A percentile compares a stretch with the other conserved stretches of the same genome.
phyloP scores from a whole-genome alignment of 92 coral and sea anemone genomes.

The Phenganax subtilis region DNA sequence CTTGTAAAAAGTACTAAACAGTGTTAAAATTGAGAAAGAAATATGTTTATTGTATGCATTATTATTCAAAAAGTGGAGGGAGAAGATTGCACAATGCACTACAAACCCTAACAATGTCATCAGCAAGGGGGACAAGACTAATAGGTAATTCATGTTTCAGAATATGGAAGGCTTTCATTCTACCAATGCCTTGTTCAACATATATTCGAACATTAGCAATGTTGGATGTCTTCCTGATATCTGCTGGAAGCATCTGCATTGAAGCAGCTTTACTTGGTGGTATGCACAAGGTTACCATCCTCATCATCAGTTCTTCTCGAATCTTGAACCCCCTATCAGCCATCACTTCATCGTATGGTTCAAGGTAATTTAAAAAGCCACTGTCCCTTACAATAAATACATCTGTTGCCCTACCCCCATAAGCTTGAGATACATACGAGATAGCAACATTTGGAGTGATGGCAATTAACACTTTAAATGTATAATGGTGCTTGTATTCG shows the following conservation, averaged over 20 bases:
- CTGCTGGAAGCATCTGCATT: neutral
- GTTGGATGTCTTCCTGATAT: no score
- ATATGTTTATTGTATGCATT: no score
- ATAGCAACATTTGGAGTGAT: no score
- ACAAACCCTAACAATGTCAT: neutral
- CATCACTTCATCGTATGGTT: neutral
- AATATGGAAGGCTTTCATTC: neutral
- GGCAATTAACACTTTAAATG: no score
- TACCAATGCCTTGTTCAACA: neutral
- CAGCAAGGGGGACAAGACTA: neutral
- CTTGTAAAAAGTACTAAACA: no score
- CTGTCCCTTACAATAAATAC: no score
- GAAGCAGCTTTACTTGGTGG: conserved; percentile 7
- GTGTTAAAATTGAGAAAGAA: no score
- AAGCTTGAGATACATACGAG: no score
- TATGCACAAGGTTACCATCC: neutral
- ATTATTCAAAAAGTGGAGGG: no score
- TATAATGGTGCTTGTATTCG: no score
- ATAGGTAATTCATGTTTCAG: neutral
- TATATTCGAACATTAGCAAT: neutral
- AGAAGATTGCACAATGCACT: neutral
- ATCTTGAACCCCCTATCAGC: conserved; percentile 1
- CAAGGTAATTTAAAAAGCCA: neutral
- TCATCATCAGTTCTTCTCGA: neutral
- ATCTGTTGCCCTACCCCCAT: no score